Evolutionary conservation across 2,888 invertebrate genomes (phyloP).

Genomic region (Rhyacophila evoluta): DNA sequence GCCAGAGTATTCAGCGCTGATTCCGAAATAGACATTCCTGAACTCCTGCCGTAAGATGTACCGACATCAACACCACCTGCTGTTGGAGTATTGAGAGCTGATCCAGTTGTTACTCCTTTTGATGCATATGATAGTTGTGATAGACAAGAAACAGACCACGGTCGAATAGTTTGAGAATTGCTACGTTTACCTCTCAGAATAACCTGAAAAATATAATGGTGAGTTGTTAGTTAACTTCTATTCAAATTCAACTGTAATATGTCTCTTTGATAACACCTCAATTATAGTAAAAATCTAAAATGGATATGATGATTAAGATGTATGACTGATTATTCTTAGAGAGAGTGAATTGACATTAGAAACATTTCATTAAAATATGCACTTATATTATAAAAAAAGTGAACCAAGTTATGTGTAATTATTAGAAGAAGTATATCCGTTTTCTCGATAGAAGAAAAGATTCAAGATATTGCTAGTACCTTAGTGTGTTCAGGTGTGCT

Average conservation of each 20-base stretch:
- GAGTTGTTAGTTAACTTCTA: neutral
- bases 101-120: constrained; percentile 59
- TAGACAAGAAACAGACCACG: constrained; percentile 91
- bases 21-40: constrained; percentile 88
- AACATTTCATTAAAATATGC: no score
- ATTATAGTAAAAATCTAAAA: no score
- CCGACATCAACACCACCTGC: constrained; percentile 56
- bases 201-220: constrained; percentile 63
- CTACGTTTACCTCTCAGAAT: constrained; percentile 74
- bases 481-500: constrained; percentile 74
- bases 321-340: no score
- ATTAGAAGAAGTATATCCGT: no score
- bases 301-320: no score
- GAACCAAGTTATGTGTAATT: no score
- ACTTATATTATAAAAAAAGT: no score
- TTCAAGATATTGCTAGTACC: no score
- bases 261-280: no score
- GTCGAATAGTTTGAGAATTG: constrained; percentile 72
- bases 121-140: constrained; percentile 76
- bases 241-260: no score
- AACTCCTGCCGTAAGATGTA: constrained; percentile 63
- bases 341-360: no score
- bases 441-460: no score
- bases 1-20: constrained; percentile 85
- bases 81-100: constrained; percentile 57